A percentile compares a stretch with the other conserved stretches of the same genome.
Evolutionary conservation across 2,888 invertebrate species (phyloP).

Genomic region (Macrosiphum euphorbiae): DNA sequence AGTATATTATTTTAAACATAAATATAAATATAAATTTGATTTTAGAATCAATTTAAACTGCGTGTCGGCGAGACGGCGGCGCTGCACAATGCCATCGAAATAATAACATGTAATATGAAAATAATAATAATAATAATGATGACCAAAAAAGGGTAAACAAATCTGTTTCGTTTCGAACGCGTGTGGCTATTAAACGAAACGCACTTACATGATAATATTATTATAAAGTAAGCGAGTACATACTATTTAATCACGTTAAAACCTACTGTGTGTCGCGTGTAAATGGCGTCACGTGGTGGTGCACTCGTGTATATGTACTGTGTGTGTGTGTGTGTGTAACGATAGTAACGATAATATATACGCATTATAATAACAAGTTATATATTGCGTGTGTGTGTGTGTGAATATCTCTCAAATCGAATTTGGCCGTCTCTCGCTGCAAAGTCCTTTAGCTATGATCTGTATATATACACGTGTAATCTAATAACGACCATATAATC

Average conservation of each 20-base stretch:
- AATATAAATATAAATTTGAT: conserved; percentile 11
- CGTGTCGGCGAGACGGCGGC: not conserved
- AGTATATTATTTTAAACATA: not conserved
- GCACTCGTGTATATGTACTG: not conserved
- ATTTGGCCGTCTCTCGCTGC: conserved; percentile 27
- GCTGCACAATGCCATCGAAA: not conserved
- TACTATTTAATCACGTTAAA: conserved; percentile 46
- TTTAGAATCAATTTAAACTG: not conserved
- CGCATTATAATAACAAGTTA: conserved; percentile 30
- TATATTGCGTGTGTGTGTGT: not conserved
- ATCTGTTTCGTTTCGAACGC: not conserved
- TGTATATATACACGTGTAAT: not conserved
- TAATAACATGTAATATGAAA: not conserved
- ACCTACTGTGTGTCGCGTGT: not conserved
- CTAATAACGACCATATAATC: conserved; percentile 60
- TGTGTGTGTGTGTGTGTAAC: not conserved
- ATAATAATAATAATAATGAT: not conserved
- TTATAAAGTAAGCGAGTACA: not conserved
- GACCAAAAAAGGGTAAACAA: conserved; percentile 8
- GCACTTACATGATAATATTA: not conserved
- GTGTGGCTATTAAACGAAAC: conserved; percentile 4
- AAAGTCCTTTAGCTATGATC: conserved; percentile 2
- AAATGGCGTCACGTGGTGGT: conserved; percentile 12
- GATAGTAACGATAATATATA: conserved; percentile 48
- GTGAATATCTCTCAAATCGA: conserved; percentile 31